Evolutionary conservation across 23 tunicate species (phyloP).

Genomic region (Styela clava): DNA sequence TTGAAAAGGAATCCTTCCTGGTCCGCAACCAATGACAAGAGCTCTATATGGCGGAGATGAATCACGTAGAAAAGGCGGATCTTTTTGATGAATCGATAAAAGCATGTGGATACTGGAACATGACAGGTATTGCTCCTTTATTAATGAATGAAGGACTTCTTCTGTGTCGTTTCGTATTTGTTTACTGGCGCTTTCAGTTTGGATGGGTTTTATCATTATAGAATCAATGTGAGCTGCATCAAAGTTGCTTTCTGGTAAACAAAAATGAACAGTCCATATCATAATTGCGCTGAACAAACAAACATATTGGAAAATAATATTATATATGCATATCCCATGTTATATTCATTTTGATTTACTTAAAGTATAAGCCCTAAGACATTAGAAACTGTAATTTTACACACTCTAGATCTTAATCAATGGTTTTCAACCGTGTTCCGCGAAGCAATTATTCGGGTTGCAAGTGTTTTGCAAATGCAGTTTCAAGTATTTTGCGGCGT

Average conservation of each 20-base stretch:
- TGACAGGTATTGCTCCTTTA: slow-evolving; percentile 12
- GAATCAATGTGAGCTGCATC: neutral
- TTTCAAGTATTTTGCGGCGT: too few species aligned
- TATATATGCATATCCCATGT: too few species aligned
- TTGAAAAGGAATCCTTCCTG: slow-evolving; percentile 73
- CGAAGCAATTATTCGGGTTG: too few species aligned
- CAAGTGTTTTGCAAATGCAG: too few species aligned
- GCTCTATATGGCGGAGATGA: slow-evolving; percentile 26
- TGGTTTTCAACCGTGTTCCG: too few species aligned
- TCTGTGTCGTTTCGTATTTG: neutral
- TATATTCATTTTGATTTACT: too few species aligned
- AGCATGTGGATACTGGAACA: neutral
- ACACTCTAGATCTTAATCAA: too few species aligned
- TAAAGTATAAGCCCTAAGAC: too few species aligned
- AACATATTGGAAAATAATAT: too few species aligned
- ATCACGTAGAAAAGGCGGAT: neutral
- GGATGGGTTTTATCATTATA: neutral
- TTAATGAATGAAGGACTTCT: neutral
- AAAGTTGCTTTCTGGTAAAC: neutral
- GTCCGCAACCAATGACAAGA: slow-evolving; percentile 78
- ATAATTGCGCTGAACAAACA: too few species aligned
- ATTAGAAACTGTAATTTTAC: too few species aligned
- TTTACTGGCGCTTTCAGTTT: neutral
- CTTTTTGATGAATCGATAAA: neutral
- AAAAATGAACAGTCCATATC: too few species aligned